Conservation (phyloP, 2,113 vertebrate species). For the Spilogale gracilis region DNA sequence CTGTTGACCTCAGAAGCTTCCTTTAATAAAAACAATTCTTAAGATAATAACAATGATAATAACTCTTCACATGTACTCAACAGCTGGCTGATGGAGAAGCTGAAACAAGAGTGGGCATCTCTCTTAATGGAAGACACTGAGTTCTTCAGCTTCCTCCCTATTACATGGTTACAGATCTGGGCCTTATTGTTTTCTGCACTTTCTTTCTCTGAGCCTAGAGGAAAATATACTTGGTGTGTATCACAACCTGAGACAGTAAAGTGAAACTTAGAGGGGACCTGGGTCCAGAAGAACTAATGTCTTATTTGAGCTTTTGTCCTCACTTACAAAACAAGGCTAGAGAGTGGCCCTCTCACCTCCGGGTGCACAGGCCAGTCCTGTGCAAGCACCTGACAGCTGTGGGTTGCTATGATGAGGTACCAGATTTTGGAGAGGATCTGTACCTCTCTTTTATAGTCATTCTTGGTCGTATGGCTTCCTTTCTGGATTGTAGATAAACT, state of each 20-base stretch:
- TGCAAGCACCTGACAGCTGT: not conserved
- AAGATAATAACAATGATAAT: not conserved
- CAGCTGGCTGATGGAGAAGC: not conserved
- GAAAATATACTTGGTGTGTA: not conserved
- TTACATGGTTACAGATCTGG: not conserved
- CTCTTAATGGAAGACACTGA: not conserved
- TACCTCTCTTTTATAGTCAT: not conserved
- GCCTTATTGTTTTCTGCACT: not conserved
- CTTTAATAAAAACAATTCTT: conserved; percentile 8
- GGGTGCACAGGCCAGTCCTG: not conserved
- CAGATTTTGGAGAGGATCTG: not conserved
- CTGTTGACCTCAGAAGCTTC: not conserved
- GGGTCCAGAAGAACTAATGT: not conserved
- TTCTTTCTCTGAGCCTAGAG: not conserved
- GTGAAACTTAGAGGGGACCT: not conserved
- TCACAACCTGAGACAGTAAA: not conserved
- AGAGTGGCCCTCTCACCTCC: not conserved
- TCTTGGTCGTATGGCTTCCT: not conserved
- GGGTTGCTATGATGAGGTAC: not conserved
- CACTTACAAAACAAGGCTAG: not conserved
- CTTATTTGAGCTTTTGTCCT: not conserved
- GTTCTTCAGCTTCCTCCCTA: not conserved
- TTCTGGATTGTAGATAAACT: not conserved
- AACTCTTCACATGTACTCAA: not conserved
- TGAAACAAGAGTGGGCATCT: not conserved